Percentiles rank a stretch among this genome's conserved stretches.
Conservation (phyloP, 2,797 vertebrate genomes). For the Orientallactaga sibirica region DNA sequence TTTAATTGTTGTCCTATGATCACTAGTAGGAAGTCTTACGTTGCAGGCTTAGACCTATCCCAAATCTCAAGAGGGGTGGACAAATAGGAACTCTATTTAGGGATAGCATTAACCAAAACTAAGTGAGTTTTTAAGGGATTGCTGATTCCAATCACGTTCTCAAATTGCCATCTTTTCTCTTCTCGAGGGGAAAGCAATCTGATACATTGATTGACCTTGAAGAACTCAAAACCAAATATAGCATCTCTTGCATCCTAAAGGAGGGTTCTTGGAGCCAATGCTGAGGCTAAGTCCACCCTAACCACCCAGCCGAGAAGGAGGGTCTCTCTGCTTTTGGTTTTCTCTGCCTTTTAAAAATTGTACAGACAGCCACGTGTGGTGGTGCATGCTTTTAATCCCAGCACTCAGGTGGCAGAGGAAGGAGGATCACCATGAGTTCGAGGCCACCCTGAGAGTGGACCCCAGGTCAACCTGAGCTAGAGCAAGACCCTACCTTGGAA, state of each 20-base stretch:
- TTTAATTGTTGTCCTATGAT: background rate
- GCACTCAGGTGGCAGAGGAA: too few relatives aligned
- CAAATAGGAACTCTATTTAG: background rate
- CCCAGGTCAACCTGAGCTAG: too few relatives aligned
- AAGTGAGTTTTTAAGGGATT: background rate
- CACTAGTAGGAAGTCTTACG: background rate
- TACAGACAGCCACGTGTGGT: background rate
- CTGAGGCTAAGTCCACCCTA: background rate
- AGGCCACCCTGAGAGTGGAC: too few relatives aligned
- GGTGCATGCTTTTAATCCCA: too few relatives aligned
- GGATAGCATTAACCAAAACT: background rate
- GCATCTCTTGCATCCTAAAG: background rate
- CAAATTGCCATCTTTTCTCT: background rate
- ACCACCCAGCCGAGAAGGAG: background rate
- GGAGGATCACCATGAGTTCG: too few relatives aligned
- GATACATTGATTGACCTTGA: background rate
- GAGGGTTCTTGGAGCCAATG: background rate
- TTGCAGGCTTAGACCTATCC: background rate
- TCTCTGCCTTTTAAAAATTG: background rate
- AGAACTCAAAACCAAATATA: background rate
- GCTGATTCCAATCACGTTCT: background rate
- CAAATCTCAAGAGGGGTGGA: background rate
- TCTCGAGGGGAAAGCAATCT: background rate
- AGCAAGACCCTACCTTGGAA: too few relatives aligned
- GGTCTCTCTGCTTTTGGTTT: background rate